Conservation (phyloP, 2,113 vertebrate genomes). For the Lamprotornis superbus region DNA sequence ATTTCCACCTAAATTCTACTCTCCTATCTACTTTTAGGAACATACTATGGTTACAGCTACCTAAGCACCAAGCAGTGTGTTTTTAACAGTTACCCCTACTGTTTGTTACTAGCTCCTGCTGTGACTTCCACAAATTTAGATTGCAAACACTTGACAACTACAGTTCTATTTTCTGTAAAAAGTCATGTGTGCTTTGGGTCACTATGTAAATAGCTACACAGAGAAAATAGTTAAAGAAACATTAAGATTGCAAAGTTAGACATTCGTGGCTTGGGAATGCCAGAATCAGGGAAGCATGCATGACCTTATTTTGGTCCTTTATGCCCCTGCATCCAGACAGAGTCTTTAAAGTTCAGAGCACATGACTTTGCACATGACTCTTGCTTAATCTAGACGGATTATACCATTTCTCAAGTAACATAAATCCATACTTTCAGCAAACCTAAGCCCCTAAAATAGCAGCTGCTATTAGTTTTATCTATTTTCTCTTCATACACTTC, state of each 20-base stretch:
- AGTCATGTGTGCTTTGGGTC: not conserved
- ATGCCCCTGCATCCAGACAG: not conserved
- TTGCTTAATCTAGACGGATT: not conserved
- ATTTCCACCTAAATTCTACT: not conserved
- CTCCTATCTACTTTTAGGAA: not conserved
- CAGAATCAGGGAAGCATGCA: not conserved
- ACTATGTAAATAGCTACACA: not conserved
- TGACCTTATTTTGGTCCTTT: not conserved
- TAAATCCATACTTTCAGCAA: not conserved
- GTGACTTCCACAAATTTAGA: slow-evolving; percentile 20
- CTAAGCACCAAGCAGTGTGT: not conserved
- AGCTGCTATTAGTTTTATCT: not conserved
- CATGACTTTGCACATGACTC: not conserved
- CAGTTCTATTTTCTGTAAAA: not conserved
- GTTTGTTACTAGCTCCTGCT: slow-evolving; percentile 46
- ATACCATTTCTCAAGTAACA: not conserved
- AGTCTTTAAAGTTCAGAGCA: not conserved
- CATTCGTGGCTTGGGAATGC: not conserved
- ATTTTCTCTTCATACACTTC: not conserved
- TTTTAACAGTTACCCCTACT: slow-evolving; percentile 39
- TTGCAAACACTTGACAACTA: not conserved
- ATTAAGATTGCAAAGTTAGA: not conserved
- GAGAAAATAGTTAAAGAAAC: not conserved
- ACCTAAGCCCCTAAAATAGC: not conserved
- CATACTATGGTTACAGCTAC: slow-evolving; percentile 36